Conservation (phyloP, 1,140 invertebrate genomes). For the Magallana angulata region DNA sequence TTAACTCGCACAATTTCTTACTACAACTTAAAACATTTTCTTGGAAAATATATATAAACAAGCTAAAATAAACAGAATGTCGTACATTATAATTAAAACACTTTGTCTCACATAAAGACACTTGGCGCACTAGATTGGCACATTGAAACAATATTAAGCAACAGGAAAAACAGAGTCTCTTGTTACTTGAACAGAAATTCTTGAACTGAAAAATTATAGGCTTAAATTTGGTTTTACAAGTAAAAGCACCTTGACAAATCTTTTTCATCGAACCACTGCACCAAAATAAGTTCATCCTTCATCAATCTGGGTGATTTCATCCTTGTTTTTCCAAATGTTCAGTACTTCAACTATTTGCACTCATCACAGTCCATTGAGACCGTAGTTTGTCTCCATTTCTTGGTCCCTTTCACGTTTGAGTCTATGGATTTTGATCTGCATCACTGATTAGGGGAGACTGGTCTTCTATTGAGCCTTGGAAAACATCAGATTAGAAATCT, state of each 20-base stretch:
- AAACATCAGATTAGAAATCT: neutral
- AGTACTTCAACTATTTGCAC: no score
- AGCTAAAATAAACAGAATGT: neutral
- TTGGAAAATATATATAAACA: neutral
- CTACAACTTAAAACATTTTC: neutral
- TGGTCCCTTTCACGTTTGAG: conserved; percentile 7
- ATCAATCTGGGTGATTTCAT: neutral
- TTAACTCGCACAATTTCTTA: neutral
- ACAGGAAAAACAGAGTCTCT: neutral
- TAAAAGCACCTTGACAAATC: no score
- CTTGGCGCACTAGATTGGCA: conserved; percentile 13
- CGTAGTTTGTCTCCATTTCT: neutral
- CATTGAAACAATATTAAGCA: conserved; percentile 7
- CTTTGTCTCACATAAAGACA: neutral
- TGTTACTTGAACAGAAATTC: neutral
- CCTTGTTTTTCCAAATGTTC: neutral
- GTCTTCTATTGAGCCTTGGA: conserved; percentile 10
- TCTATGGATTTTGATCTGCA: conserved; percentile 20
- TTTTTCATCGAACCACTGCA: neutral
- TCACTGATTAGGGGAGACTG: conserved; percentile 24
- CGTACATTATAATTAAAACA: neutral
- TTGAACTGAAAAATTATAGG: neutral
- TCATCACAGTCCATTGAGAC: no score
- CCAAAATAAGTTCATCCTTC: neutral
- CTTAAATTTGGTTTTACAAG: neutral